These are phyloP conservation scores for Cyprinodon diabolis DNA, from an alignment of 2,797 vertebrate species.

Conservation along the genomic window DNA sequence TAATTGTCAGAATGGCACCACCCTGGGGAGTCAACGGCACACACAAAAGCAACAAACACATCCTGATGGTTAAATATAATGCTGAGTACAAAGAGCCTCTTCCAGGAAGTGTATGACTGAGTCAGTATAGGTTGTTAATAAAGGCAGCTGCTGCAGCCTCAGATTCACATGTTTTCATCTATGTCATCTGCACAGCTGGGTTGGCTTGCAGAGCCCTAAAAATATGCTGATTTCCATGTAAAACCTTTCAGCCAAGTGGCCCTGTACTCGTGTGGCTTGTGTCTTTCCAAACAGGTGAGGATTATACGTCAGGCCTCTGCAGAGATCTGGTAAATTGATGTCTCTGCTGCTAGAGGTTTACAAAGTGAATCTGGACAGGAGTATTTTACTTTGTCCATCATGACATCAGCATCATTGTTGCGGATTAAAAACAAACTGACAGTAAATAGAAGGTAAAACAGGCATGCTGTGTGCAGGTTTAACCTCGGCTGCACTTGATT, in stretches of 20 bases:
- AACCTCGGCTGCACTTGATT: background rate
- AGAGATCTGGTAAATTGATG: slow-evolving; percentile 26
- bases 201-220: slow-evolving; percentile 12
- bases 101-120: slow-evolving; percentile 69
- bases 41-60: slow-evolving; percentile 59
- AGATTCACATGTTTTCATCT: slow-evolving; percentile 33
- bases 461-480: background rate
- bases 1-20: slow-evolving; percentile 48
- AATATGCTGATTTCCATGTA: background rate
- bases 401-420: background rate
- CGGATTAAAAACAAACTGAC: background rate
- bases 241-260: slow-evolving; percentile 11
- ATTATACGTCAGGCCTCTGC: slow-evolving; percentile 21
- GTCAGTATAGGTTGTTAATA: slow-evolving; percentile 42
- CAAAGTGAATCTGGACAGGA: slow-evolving; percentile 12
- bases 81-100: slow-evolving; percentile 39
- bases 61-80: slow-evolving; percentile 64
- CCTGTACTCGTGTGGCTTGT: slow-evolving; percentile 10
- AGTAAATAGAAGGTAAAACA: background rate
- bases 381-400: background rate
- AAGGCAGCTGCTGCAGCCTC: slow-evolving; percentile 29
- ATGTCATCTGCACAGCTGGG: slow-evolving; percentile 40
- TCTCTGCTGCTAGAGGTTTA: slow-evolving; percentile 19
- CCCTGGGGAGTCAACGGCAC: slow-evolving; percentile 54
- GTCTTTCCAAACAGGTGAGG: slow-evolving; percentile 13